These are phyloP conservation scores for Cryptoblepharus egeriae DNA, from an alignment of 2,797 vertebrate species.

Conservation along the genomic window DNA sequence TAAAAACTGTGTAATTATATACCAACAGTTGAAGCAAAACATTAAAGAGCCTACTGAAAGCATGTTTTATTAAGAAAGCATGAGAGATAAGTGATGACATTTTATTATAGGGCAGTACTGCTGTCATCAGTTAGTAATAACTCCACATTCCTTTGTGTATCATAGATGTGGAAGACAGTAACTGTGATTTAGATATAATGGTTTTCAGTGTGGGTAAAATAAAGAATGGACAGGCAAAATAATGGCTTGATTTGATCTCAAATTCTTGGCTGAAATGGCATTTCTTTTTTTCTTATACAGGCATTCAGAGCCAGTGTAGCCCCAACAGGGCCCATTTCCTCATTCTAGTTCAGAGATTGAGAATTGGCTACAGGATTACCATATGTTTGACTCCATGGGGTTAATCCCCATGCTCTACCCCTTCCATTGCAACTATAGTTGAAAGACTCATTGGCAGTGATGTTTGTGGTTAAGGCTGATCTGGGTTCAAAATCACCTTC, in stretches of 20 bases:
- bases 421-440: neutral
- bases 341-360: neutral
- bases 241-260: neutral
- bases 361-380: neutral
- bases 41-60: neutral
- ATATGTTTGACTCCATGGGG: neutral
- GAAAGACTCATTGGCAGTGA: neutral
- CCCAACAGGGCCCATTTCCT: neutral
- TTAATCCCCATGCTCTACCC: neutral
- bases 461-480: neutral
- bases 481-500: neutral
- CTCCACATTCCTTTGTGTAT: constrained; percentile 7
- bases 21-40: neutral
- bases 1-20: neutral
- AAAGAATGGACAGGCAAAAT: neutral
- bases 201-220: neutral
- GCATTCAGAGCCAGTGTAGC: neutral
- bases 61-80: neutral
- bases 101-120: neutral
- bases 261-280: neutral
- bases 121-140: constrained; percentile 56
- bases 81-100: constrained; percentile 24
- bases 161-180: neutral
- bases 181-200: fast-evolving
- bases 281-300: neutral